phyloP scores from a whole-genome alignment of 2,113 vertebrate species.

The Oplegnathus fasciatus region DNA sequence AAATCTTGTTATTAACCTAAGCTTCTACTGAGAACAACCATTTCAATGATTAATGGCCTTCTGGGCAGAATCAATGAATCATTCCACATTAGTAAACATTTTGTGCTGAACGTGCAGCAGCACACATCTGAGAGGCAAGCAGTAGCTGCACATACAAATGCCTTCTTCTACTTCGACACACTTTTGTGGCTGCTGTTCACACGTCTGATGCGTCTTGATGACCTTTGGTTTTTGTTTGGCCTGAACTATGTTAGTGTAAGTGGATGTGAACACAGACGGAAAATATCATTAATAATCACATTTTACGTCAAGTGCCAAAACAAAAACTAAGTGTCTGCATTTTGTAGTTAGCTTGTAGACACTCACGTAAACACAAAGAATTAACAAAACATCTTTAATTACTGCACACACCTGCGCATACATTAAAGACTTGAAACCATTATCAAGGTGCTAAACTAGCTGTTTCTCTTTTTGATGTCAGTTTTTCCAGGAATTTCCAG shows the following conservation, averaged over 20 bases:
- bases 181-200: slow-evolving; percentile 17
- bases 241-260: background rate
- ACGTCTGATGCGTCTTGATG: background rate
- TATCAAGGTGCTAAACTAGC: background rate
- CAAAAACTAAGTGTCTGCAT: too few species aligned
- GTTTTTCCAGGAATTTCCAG: background rate
- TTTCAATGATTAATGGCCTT: slow-evolving; percentile 60
- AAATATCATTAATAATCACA: slow-evolving; percentile 1
- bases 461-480: background rate
- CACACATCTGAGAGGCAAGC: slow-evolving; percentile 25
- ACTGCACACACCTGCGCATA: background rate
- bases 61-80: slow-evolving; percentile 60
- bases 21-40: slow-evolving; percentile 50
- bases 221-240: slow-evolving; percentile 12
- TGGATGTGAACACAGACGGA: slow-evolving; percentile 8
- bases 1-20: slow-evolving; percentile 60
- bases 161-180: background rate
- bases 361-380: slow-evolving; percentile 8
- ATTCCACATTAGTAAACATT: slow-evolving; percentile 65
- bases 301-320: background rate
- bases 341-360: background rate
- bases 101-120: slow-evolving; percentile 46
- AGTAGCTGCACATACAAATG: slow-evolving; percentile 36
- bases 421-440: background rate
- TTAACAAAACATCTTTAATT: background rate